Evolutionary conservation across 1,140 invertebrate species (phyloP), one percentile per base, ranked within the genome.

Genomic region (Aphelinus certus): DNA sequence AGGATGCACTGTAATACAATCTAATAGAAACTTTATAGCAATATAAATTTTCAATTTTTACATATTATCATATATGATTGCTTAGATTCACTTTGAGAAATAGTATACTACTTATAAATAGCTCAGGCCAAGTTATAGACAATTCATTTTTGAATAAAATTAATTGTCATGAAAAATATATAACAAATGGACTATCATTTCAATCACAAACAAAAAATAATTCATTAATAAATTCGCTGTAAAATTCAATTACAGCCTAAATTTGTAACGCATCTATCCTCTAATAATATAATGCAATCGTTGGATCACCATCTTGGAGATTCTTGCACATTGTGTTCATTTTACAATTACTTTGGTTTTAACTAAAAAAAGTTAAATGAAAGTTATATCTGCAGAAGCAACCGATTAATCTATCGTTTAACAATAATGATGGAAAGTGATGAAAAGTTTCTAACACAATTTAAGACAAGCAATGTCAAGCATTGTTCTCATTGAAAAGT

Each of bases 21-120:
- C 6, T 3, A 43, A 46, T 68, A 74, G 58, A 68, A 74, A 74
- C 3, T 62, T 68, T 61, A 68, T 62, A 74, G 26, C 26, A 26
- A 43, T 67, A 26, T 61, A 42, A 2, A 49, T 55, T 26, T 72
- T 64, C 46, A 48, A 10, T 74, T 73, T 74, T 56, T 68, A 62
- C 49, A 66, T 60, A 48, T n/a, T 7, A 47, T 43, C 0, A 60
- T 1, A 2, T 60, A 51, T 42, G 1, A 65, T 73, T 65, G 4
- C 1, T 10, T n/a, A 48, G 51, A 71, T 64, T 64, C 57, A n/a
- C 9, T 48, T 51, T 65, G 45, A 65, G 61, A 48, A 53, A 68
- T 61, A 55, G 49, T 63, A 62, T 1, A 42, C 10, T 74, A 68
- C n/a, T 48, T 6, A 60, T 48, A 56, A 46, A 1, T 63, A 64